Percentiles rank a stretch among this genome's conserved stretches.
Evolutionary conservation across 2,113 vertebrate species (phyloP).

Genomic region (Oncorhynchus mykiss): DNA sequence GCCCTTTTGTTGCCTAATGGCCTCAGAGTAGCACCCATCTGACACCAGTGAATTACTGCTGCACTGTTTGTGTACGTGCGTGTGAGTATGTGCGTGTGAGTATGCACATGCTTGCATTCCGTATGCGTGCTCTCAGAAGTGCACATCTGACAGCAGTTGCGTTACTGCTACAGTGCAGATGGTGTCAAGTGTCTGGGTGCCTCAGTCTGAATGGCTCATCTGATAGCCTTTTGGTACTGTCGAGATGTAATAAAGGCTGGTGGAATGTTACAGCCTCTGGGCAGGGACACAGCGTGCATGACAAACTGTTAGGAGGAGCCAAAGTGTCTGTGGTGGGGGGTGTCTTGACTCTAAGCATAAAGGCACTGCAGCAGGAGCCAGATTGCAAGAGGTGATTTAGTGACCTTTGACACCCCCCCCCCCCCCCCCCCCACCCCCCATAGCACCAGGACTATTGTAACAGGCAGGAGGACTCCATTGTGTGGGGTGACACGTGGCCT

Average conservation of each 20-base stretch:
- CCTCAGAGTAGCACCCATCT: no score
- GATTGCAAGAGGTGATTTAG: slow-evolving; percentile 45
- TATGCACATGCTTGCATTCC: neutral
- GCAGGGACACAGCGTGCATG: slow-evolving; percentile 63
- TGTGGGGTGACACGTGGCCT: slow-evolving; percentile 69
- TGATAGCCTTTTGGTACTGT: slow-evolving; percentile 54
- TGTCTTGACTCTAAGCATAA: slow-evolving; percentile 24
- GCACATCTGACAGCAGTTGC: slow-evolving; percentile 50
- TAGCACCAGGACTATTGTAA: slow-evolving; percentile 65
- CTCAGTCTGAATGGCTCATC: slow-evolving; percentile 68
- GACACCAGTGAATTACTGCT: no score
- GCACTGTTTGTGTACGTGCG: neutral
- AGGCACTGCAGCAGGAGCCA: slow-evolving; percentile 56
- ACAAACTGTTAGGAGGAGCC: slow-evolving; percentile 54
- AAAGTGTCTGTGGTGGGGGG: slow-evolving; percentile 50
- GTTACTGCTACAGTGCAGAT: slow-evolving; percentile 75
- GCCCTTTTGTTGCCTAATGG: no score
- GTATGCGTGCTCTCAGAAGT: slow-evolving; percentile 7
- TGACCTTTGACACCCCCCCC: slow-evolving; percentile 65
- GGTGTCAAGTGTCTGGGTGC: slow-evolving; percentile 46
- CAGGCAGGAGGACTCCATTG: slow-evolving; percentile 64
- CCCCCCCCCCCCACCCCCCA: slow-evolving; percentile 13
- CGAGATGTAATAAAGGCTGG: slow-evolving; percentile 62
- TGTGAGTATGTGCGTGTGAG: neutral
- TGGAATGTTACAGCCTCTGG: slow-evolving; percentile 66